These are phyloP conservation scores for Nasonia oneida DNA, from an alignment of 2,888 invertebrate genomes.

Conservation along the genomic window DNA sequence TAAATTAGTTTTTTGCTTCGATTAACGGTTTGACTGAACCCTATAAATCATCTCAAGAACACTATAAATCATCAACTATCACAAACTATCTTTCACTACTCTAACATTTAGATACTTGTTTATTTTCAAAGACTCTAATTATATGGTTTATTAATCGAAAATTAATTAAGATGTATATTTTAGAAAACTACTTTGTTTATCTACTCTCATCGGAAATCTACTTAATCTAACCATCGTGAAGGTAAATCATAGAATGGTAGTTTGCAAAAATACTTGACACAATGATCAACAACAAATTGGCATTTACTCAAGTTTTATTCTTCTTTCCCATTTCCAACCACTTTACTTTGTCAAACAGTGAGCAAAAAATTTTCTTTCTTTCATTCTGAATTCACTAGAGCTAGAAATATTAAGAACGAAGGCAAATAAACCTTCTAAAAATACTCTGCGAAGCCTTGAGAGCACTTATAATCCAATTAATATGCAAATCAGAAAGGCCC, in stretches of 20 bases:
- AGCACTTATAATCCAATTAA: neutral
- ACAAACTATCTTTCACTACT: neutral
- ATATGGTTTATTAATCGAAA: too few relatives aligned
- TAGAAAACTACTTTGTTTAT: neutral
- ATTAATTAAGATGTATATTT: neutral
- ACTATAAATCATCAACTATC: neutral
- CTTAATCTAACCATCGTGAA: neutral
- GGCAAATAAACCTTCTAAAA: neutral
- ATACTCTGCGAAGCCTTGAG: neutral
- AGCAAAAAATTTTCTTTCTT: neutral
- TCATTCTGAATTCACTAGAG: neutral
- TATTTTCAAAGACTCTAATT: neutral
- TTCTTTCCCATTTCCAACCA: neutral
- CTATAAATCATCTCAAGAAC: neutral
- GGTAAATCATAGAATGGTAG: neutral
- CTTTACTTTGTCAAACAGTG: neutral
- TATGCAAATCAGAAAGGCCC: neutral
- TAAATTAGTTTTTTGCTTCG: neutral
- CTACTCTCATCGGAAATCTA: neutral
- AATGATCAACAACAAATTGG: neutral
- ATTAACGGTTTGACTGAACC: neutral
- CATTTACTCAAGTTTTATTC: neutral
- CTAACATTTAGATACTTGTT: neutral
- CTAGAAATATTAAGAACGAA: neutral
- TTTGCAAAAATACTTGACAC: neutral